Base-by-base conservation (phyloP, 2,113 vertebrate genomes). In the Sceloporus undulatus region DNA sequence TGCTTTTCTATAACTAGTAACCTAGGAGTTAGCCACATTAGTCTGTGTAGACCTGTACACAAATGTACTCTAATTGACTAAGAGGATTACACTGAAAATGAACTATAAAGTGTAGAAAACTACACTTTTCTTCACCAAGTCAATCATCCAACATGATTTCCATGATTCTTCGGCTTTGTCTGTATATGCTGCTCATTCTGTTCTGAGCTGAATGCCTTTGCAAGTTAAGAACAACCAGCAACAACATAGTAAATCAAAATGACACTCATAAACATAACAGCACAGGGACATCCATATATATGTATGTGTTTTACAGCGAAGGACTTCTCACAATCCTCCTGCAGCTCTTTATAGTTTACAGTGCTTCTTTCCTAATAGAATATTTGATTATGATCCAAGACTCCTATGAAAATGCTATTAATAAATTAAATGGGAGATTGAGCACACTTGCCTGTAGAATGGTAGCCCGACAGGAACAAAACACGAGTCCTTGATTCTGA, bases 401-500 rank as follows among this genome's bases (percentile, higher is more conserved):
- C 29, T 4, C 82, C 0, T 66, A 85, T 77, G 9, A 9, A 91
- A 71, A 82, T 70, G 74, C 56, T 23, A 10, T n/a, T 27, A 68
- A 68, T 87, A 88, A 59, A 70, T 21, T 74, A 79, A 81, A 80
- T 77, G 88, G 90, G 85, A 88, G 85, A 88, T 81, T 52, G 75
- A 93, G 81, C 54, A 84, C 59, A 18, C 6, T 18, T 70, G 66
- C 16, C 56, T 82, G 73, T 23, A 54, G 86, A 91, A 91, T 68
- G 84, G 59, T 73, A 89, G 14, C 19, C 52, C 27, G n/a, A 4
- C 6, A 91, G 89, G 77, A 86, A 77, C 78, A 18, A 93, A 93
- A 87, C 75, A 85, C 85, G 78, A 73, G 79, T 56, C 38, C 2
- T 19, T 48, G 79, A 59, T 84, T 7, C 81, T 52, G 1, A 54